Conservation (phyloP, 1,140 invertebrate genomes). For the Whitmania pigra region DNA sequence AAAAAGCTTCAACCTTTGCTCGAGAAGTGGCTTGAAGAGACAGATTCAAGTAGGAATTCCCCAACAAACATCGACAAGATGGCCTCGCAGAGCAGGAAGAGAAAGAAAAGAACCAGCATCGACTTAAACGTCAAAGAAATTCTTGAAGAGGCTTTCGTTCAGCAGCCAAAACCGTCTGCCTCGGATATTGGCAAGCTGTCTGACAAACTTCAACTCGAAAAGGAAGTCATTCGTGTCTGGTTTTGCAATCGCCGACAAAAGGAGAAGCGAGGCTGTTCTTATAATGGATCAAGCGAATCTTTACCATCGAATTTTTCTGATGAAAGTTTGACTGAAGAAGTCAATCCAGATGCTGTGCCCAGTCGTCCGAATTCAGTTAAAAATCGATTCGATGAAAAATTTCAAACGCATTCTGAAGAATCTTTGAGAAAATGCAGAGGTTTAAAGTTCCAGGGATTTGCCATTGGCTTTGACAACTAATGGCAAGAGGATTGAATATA, state of each 20-base stretch:
- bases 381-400: too few species aligned
- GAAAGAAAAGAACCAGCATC: conserved; percentile 97
- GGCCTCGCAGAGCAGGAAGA: conserved; percentile 84
- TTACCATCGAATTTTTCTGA: too few species aligned
- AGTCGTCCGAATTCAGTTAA: too few species aligned
- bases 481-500: too few species aligned
- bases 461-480: too few species aligned
- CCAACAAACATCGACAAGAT: conserved; percentile 96
- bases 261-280: conserved; percentile 60
- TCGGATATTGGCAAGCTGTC: conserved; percentile 89
- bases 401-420: too few species aligned
- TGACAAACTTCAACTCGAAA: conserved; percentile 87
- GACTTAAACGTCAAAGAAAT: conserved; percentile 96
- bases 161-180: conserved; percentile 95
- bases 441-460: too few species aligned
- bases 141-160: conserved; percentile 93
- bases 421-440: too few species aligned
- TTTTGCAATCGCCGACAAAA: conserved; percentile 93
- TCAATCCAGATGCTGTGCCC: too few species aligned
- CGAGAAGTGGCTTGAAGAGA: conserved; percentile 98
- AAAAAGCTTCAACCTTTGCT: conserved; percentile 96
- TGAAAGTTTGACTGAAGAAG: too few species aligned
- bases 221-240: conserved; percentile 89
- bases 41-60: conserved; percentile 85
- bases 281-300: too few species aligned